Conservation (phyloP, 2,888 invertebrate species). For the Acanthosepion esculentum region DNA sequence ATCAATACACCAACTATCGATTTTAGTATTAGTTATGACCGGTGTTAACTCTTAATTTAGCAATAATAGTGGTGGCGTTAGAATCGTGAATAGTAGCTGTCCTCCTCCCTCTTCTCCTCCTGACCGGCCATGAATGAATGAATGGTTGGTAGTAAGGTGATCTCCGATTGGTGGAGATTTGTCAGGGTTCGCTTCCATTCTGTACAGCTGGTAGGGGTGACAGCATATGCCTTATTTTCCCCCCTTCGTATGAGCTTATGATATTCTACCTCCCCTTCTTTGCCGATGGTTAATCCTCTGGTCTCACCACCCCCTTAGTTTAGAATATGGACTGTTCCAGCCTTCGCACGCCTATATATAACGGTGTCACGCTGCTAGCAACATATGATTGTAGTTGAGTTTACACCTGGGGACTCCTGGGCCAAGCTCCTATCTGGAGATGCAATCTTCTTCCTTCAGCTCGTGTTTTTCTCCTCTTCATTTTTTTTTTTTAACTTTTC, state of each 20-base stretch:
- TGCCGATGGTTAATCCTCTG: neutral
- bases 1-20: conserved; percentile 43
- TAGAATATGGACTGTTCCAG: neutral
- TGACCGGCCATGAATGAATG: conserved; percentile 44
- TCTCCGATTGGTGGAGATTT: conserved; percentile 43
- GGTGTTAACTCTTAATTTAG: conserved; percentile 48
- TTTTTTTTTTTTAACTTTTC: too few relatives aligned
- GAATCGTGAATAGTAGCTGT: neutral
- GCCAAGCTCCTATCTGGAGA: conserved; percentile 24
- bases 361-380: neutral
- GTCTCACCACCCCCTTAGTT: neutral
- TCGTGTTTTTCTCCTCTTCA: neutral
- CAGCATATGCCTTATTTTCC: neutral
- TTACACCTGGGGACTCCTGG: conserved; percentile 13
- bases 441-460: conserved; percentile 43
- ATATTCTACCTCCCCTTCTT: neutral
- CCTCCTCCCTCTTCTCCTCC: neutral
- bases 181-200: conserved; percentile 47
- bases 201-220: conserved; percentile 36
- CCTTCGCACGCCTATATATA: conserved; percentile 43
- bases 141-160: conserved; percentile 44
- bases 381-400: conserved; percentile 42
- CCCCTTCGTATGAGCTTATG: neutral
- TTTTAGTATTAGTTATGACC: conserved; percentile 47
- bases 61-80: neutral